Evolutionary conservation across 2,113 vertebrate species (phyloP).

Genomic region (Hypanus sabinus): DNA sequence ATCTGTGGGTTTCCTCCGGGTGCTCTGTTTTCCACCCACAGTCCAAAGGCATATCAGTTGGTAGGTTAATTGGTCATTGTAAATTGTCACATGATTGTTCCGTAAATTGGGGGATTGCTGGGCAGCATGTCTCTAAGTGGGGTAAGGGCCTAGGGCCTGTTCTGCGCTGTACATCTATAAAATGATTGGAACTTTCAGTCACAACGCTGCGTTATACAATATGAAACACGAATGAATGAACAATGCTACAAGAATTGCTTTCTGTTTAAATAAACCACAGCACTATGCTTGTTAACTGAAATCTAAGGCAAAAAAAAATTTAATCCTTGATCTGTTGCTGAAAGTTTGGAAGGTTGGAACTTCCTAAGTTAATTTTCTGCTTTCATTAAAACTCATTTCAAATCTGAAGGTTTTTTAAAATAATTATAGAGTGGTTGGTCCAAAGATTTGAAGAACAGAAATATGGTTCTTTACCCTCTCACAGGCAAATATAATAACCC

Average conservation of each 20-base stretch:
- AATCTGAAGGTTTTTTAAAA: not conserved
- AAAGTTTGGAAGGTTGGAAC: not conserved
- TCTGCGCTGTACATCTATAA: no score
- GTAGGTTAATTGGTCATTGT: no score
- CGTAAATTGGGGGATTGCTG: no score
- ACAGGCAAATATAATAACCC: not conserved
- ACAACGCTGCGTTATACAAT: not conserved
- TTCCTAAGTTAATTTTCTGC: not conserved
- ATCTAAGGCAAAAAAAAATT: not conserved
- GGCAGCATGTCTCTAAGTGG: no score
- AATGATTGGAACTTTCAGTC: not conserved
- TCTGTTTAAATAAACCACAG: not conserved
- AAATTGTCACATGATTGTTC: no score
- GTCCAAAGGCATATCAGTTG: no score
- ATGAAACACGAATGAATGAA: not conserved
- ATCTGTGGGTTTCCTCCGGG: no score
- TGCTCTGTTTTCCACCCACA: no score
- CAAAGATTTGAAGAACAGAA: not conserved
- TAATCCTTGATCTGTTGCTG: no score
- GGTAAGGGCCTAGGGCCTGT: no score
- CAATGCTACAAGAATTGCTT: not conserved
- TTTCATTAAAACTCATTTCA: not conserved
- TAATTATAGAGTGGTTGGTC: not conserved
- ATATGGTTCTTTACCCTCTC: not conserved
- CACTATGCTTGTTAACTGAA: not conserved